Base-by-base conservation (phyloP, 1,140 invertebrate species). In the Drosophila bocqueti region DNA sequence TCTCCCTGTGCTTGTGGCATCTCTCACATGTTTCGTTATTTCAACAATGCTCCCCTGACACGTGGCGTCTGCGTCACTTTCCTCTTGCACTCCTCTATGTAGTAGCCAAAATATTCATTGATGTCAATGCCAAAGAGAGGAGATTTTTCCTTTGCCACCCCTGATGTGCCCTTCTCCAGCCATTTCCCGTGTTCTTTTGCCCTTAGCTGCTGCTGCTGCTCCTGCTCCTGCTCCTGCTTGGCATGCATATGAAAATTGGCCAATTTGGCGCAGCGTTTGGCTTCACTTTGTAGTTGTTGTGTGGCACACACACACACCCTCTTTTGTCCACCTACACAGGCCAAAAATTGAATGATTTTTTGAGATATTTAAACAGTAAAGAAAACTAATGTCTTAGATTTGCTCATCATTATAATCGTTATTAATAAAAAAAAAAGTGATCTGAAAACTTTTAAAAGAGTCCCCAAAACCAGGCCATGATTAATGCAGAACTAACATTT, bases 241-340 rank as follows among this genome's bases (percentile, higher is more conserved):
- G 76, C 69, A 67, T 83, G 71, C 83, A 87, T 87, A 76, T 83
- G 76, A 83, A 89, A 83, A 86, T 89, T 87, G 80, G 80, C 80
- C 76, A 86, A 86, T 86, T 86, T 83, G 84, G 76, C 61, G 65
- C 72, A 83, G 59, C 76, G 82, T 79, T 83, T 78, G 76, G 65
- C 75, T 78, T 78, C 65, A 54, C 65, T 78, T 79, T 79, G 75
- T 78, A 50, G 75, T 49, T 57, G 49, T 49, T 50, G 72, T 67
- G 31, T 24, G 34, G n/a, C 61, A 15, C 36, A 49, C 26, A 24
- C 9, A 15, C 4, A 52, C 50, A 21, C 7, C 11, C 16, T 40
- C 11, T 15, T 15, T 18, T 26, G 18, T 36, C 9, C 31, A 21
- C 13, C 21, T 63, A 42, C 63, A 65, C 63, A 26, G 29, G 24